Evolutionary conservation across 2,797 vertebrate genomes (phyloP).

Genomic region (Crocidura indochinensis): DNA sequence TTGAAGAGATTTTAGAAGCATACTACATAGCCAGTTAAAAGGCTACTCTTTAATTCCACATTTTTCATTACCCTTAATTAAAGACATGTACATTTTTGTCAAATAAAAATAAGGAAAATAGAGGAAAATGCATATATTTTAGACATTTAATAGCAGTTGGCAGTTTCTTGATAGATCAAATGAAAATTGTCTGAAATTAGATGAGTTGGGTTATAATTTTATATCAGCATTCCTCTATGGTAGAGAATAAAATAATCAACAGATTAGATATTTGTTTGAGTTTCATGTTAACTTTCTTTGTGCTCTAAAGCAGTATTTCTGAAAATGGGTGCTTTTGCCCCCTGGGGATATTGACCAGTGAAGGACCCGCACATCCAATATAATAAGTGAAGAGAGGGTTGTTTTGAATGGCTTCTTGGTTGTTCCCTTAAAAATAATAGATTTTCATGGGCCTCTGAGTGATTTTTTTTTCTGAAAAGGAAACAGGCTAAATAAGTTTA

Average conservation of each 20-base stretch:
- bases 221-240: background rate
- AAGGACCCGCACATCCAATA: too few species aligned
- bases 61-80: background rate
- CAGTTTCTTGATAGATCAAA: background rate
- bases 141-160: background rate
- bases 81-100: background rate
- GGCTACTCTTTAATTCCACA: background rate
- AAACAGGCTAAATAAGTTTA: too few species aligned
- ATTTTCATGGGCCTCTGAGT: too few species aligned
- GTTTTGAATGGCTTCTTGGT: too few species aligned
- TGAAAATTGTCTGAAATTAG: background rate
- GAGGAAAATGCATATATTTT: background rate
- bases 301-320: too few species aligned
- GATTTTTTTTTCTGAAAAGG: too few species aligned
- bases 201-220: background rate
- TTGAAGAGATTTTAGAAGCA: conserved; percentile 20
- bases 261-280: conserved; percentile 2
- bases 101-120: conserved; percentile 46
- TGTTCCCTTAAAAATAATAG: too few species aligned
- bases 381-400: too few species aligned
- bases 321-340: too few species aligned
- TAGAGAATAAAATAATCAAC: conserved; percentile 4
- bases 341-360: too few species aligned
- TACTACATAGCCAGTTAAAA: background rate
- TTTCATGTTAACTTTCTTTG: background rate